phyloP scores from a whole-genome alignment of 2,797 vertebrate species.

The Synaphobranchus kaupii region DNA sequence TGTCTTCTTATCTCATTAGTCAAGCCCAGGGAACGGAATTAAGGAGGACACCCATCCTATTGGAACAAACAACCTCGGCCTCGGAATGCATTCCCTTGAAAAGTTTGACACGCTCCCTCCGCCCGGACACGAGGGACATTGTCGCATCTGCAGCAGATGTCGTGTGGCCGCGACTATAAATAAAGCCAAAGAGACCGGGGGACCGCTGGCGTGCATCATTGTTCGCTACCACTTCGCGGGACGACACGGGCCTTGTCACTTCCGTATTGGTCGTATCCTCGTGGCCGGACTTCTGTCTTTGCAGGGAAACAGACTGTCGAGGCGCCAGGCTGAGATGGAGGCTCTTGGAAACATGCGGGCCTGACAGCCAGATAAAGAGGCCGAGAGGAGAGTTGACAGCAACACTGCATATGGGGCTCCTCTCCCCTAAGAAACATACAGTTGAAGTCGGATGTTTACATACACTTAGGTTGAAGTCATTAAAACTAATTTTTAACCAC shows the following conservation, averaged over 20 bases:
- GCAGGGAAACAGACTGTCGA: conserved; percentile 39
- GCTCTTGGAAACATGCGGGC: conserved; percentile 30
- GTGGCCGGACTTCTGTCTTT: conserved; percentile 40
- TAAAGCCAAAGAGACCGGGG: conserved; percentile 70
- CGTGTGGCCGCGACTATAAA: conserved; percentile 74
- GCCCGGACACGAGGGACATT: conserved; percentile 66
- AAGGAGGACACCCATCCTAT: conserved; percentile 68
- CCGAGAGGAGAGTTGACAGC: conserved; percentile 26
- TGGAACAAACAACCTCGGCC: conserved; percentile 55
- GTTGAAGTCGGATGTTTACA: no score
- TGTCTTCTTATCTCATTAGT: conserved; percentile 63
- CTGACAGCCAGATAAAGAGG: conserved; percentile 22
- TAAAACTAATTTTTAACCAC: no score
- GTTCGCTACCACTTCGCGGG: conserved; percentile 56
- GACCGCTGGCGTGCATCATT: conserved; percentile 55
- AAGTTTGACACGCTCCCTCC: conserved; percentile 70
- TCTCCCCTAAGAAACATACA: background rate
- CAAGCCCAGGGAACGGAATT: conserved; percentile 60
- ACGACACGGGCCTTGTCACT: conserved; percentile 47
- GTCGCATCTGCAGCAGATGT: conserved; percentile 75
- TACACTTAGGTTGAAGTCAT: no score
- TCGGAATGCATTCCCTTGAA: conserved; percentile 55
- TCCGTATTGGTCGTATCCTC: conserved; percentile 47
- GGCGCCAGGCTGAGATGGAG: conserved; percentile 18
- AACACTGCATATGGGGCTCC: conserved; percentile 11